Conservation (phyloP, 2,888 invertebrate species). For the Melieria picta region DNA sequence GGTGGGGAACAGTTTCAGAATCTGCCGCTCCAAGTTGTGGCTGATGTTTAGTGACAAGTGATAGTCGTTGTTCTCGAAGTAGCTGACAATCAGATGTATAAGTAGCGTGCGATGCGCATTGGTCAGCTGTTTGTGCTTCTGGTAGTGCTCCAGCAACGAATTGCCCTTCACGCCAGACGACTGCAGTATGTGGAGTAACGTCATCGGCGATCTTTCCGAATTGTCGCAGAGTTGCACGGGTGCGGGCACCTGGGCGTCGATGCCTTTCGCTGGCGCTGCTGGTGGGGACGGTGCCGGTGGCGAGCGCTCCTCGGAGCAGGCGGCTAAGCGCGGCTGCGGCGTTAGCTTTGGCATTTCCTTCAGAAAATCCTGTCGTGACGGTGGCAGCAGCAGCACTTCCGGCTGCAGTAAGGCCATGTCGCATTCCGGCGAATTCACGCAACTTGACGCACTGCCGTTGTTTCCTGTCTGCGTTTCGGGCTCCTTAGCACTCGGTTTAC, state of each 20-base stretch:
- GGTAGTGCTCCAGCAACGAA: conserved; percentile 47
- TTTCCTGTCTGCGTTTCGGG: not conserved
- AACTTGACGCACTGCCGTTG: not conserved
- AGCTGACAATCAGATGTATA: conserved; percentile 56
- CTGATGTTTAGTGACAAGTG: conserved; percentile 56
- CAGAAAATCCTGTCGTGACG: conserved; percentile 6
- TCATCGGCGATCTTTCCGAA: conserved; percentile 16
- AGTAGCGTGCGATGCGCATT: conserved; percentile 50
- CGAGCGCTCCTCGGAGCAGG: not conserved
- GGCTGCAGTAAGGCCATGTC: not conserved
- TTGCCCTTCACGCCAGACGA: conserved; percentile 48
- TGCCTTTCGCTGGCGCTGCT: conserved; percentile 17
- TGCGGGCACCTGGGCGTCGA: conserved; percentile 36
- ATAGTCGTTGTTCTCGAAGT: conserved; percentile 54
- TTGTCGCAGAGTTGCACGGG: conserved; percentile 35
- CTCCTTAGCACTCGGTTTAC: not conserved
- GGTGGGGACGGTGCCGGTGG: conserved; percentile 46
- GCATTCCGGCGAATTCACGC: not conserved
- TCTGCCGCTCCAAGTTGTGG: conserved; percentile 55
- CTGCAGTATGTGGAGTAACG: conserved; percentile 50
- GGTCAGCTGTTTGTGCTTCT: conserved; percentile 49
- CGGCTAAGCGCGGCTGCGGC: conserved; percentile 1
- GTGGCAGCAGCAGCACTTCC: conserved; percentile 17
- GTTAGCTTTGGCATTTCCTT: conserved; percentile 18
- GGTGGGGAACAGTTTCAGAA: conserved; percentile 53